Evolutionary conservation across 2,113 vertebrate genomes (phyloP).

Genomic region (Leucosticte australis): DNA sequence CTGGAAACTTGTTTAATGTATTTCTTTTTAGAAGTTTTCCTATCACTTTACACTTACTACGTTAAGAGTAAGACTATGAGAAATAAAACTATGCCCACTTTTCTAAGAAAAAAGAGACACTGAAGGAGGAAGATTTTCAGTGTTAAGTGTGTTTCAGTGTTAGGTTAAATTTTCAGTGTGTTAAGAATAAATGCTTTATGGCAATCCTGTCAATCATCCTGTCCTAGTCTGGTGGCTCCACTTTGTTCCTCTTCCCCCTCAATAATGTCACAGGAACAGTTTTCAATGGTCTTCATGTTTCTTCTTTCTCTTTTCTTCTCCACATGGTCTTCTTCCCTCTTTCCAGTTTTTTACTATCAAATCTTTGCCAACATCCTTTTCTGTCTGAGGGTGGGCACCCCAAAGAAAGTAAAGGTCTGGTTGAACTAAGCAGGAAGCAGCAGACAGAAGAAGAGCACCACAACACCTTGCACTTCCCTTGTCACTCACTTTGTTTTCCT

Average conservation of each 20-base stretch:
- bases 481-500: neutral
- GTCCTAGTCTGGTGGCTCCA: neutral
- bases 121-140: neutral
- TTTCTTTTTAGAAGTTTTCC: neutral
- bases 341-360: neutral
- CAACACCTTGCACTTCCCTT: neutral
- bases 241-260: neutral
- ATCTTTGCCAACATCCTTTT: neutral
- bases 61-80: neutral
- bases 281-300: neutral
- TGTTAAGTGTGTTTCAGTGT: neutral
- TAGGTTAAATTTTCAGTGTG: neutral
- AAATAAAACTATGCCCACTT: neutral
- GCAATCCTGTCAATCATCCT: neutral
- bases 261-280: neutral
- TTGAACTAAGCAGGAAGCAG: neutral
- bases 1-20: neutral
- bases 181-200: neutral
- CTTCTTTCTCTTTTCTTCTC: neutral
- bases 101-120: neutral
- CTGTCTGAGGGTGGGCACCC: neutral
- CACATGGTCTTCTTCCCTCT: rapidly evolving
- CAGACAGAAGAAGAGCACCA: neutral
- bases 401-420: neutral
- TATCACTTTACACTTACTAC: neutral